Conservation (phyloP, 1,140 invertebrate species). For the Pseudomyrmex concolor region DNA sequence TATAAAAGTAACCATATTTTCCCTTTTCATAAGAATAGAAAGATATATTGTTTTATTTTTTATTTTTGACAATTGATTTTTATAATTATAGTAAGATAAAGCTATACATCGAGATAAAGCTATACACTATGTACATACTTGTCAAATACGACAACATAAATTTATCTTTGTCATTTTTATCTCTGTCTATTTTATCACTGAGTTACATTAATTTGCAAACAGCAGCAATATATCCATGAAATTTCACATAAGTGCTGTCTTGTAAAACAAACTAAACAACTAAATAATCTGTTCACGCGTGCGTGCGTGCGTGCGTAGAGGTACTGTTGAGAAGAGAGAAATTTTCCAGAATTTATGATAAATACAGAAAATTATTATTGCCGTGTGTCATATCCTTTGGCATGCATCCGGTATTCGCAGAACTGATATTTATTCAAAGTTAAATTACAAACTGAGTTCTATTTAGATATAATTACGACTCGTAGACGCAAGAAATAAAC, state of each 20-base stretch:
- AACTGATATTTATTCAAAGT: constrained; percentile 56
- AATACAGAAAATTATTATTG: constrained; percentile 48
- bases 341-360: constrained; percentile 58
- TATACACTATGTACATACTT: constrained; percentile 74
- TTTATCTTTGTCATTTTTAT: constrained; percentile 84
- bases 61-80: not conserved
- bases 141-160: constrained; percentile 72
- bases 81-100: constrained; percentile 4
- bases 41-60: too few species aligned
- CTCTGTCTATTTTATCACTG: constrained; percentile 82
- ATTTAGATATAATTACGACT: constrained; percentile 51
- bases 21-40: too few species aligned
- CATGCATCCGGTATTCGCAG: not conserved
- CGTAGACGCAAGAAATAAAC: constrained; percentile 21
- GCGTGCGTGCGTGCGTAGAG: not conserved
- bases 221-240: constrained; percentile 30
- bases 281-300: constrained; percentile 46
- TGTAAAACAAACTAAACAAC: constrained; percentile 57
- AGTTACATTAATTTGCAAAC: constrained; percentile 57
- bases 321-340: constrained; percentile 14
- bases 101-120: not conserved
- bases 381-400: not conserved
- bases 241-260: constrained; percentile 44
- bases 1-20: too few species aligned
- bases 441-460: constrained; percentile 56